Conservation (phyloP, 1,140 invertebrate genomes). For the Drosophila ambigua region DNA sequence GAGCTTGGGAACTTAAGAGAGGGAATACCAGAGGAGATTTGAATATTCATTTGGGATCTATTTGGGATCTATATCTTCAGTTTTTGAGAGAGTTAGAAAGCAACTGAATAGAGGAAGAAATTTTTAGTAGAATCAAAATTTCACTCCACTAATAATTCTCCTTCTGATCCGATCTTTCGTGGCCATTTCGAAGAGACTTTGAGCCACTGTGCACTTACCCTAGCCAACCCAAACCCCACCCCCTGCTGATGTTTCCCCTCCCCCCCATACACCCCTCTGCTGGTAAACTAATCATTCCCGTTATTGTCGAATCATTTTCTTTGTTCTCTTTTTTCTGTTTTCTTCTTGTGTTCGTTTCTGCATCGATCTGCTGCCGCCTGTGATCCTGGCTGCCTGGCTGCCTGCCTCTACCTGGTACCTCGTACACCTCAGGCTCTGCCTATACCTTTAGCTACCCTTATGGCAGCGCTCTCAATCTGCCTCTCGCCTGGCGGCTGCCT, state of each 20-base stretch:
- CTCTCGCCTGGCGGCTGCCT: constrained; percentile 2
- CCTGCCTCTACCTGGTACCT: constrained; percentile 7
- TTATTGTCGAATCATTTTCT: constrained; percentile 29
- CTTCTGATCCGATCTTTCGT: not conserved
- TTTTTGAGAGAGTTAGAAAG: no score
- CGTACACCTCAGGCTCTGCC: not conserved
- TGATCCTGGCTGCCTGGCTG: constrained; percentile 6
- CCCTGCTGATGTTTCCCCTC: not conserved
- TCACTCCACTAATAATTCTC: no score
- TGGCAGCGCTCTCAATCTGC: not conserved
- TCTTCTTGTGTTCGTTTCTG: constrained; percentile 24
- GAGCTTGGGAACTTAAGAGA: no score
- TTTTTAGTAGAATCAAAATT: no score
- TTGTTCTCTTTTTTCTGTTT: constrained; percentile 11
- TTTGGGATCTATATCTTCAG: no score
- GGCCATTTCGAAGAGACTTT: not conserved
- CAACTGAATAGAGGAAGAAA: no score
- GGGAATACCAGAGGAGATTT: no score
- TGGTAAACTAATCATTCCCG: constrained; percentile 29
- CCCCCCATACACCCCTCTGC: constrained; percentile 10
- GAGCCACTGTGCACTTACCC: constrained; percentile 37
- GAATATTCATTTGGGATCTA: no score
- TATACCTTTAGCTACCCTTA: constrained; percentile 42
- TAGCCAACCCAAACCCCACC: not conserved
- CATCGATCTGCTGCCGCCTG: constrained; percentile 37